Evolutionary conservation across 2,888 invertebrate species (phyloP).

Genomic region (Drosophila imparisetae): DNA sequence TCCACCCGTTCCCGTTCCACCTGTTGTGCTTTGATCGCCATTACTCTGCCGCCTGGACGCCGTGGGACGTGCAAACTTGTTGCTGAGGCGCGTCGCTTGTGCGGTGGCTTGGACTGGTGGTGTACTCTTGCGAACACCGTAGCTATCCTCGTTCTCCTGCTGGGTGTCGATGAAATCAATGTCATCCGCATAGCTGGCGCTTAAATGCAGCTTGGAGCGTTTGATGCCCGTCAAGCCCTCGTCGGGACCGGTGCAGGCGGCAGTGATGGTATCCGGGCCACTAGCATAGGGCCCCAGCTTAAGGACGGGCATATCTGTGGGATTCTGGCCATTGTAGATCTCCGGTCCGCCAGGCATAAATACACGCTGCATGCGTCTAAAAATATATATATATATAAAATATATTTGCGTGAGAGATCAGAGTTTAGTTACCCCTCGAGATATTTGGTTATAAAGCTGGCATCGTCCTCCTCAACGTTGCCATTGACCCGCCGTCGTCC

Average conservation of each 20-base stretch:
- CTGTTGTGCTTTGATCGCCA: slow-evolving; percentile 47
- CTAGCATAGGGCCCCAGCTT: slow-evolving; percentile 86
- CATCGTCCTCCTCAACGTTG: slow-evolving; percentile 86
- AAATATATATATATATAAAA: neutral
- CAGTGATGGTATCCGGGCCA: slow-evolving; percentile 87
- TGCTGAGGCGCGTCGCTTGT: slow-evolving; percentile 64
- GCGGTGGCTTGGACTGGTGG: slow-evolving; percentile 39
- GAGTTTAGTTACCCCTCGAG: slow-evolving; percentile 87
- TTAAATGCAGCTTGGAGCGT: slow-evolving; percentile 88
- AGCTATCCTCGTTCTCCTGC: slow-evolving; percentile 83
- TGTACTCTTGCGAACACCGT: slow-evolving; percentile 83
- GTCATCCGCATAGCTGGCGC: slow-evolving; percentile 87
- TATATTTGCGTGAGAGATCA: neutral
- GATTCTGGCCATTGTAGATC: slow-evolving; percentile 89
- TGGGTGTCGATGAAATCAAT: slow-evolving; percentile 90
- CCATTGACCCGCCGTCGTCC: slow-evolving; percentile 76
- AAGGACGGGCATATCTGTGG: slow-evolving; percentile 89
- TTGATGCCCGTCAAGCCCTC: slow-evolving; percentile 91
- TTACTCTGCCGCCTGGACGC: slow-evolving; percentile 62
- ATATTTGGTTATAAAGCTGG: slow-evolving; percentile 89
- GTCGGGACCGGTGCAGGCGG: slow-evolving; percentile 93
- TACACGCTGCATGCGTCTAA: slow-evolving; percentile 82
- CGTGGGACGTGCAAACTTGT: slow-evolving; percentile 78
- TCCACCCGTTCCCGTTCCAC: slow-evolving; percentile 78
- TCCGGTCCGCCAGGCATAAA: slow-evolving; percentile 82